These are phyloP conservation scores for Eudorcas thomsonii DNA, from an alignment of 2,113 vertebrate genomes.

Conservation along the genomic window DNA sequence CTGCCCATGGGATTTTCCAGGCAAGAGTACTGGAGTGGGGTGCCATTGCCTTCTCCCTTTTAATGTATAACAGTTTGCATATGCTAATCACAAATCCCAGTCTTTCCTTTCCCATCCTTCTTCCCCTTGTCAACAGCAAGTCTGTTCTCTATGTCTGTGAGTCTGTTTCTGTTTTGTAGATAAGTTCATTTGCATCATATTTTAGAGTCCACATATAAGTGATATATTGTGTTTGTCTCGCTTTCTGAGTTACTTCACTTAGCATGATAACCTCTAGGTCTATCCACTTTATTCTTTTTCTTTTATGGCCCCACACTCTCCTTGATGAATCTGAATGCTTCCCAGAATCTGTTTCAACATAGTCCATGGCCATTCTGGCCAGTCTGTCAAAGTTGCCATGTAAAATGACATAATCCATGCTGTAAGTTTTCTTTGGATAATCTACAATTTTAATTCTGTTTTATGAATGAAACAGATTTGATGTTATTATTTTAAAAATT, in stretches of 20 bases:
- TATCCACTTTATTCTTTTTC: not conserved
- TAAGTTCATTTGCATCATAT: not conserved
- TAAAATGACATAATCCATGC: not conserved
- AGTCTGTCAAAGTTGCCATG: not conserved
- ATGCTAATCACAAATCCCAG: not conserved
- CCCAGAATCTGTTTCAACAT: not conserved
- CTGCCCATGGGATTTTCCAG: too few relatives aligned
- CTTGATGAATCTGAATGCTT: not conserved
- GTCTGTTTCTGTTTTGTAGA: not conserved
- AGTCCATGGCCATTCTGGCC: not conserved
- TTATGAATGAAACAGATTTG: not conserved
- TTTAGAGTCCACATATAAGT: not conserved
- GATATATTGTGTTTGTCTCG: not conserved
- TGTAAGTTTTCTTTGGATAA: not conserved
- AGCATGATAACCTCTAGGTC: not conserved
- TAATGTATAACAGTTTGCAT: not conserved
- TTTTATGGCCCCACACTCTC: not conserved
- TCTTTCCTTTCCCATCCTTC: not conserved
- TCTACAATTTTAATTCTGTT: not conserved
- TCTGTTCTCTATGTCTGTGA: not conserved
- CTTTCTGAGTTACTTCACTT: not conserved
- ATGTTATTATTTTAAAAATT: not conserved
- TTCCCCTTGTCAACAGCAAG: not conserved
- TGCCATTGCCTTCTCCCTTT: not conserved
- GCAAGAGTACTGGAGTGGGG: too few relatives aligned